Conservation (phyloP, 2,888 invertebrate species). For the Andrena praecox region DNA sequence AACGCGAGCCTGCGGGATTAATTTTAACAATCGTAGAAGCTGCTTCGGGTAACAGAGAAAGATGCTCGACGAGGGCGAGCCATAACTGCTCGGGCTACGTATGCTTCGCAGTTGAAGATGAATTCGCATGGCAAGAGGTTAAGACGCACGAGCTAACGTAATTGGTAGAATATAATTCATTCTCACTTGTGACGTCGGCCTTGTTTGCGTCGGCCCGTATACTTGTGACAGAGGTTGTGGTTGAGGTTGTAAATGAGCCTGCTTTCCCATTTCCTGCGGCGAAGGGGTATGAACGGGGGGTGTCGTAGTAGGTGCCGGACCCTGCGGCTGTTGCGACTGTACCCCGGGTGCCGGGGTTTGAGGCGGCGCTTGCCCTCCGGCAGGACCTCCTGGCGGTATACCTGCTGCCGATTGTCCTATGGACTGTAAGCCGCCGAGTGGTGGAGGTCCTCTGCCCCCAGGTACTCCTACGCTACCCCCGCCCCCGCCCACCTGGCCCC, state of each 20-base stretch:
- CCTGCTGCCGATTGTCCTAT: constrained; percentile 81
- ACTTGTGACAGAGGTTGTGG: constrained; percentile 75
- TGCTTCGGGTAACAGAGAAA: no score
- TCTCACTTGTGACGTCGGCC: constrained; percentile 77
- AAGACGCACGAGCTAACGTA: no score
- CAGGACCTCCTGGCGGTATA: constrained; percentile 79
- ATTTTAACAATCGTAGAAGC: no score
- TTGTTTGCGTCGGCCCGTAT: constrained; percentile 77
- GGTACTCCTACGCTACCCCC: constrained; percentile 82
- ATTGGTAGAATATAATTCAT: neutral
- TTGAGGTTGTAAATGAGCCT: constrained; percentile 80
- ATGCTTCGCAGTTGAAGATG: no score
- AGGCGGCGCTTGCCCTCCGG: constrained; percentile 75
- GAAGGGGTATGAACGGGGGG: constrained; percentile 80
- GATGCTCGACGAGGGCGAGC: no score
- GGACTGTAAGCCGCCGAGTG: constrained; percentile 79
- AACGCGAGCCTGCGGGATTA: no score
- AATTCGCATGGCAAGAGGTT: no score
- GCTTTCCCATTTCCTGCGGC: constrained; percentile 83
- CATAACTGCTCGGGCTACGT: no score
- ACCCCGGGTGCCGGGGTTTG: constrained; percentile 79
- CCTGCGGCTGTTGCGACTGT: constrained; percentile 80
- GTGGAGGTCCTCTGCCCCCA: constrained; percentile 81
- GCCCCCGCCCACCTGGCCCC: constrained; percentile 83
- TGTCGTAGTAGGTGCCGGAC: constrained; percentile 79